Base-by-base conservation (phyloP, 2,113 vertebrate species). In the Coracopsis vasa region DNA sequence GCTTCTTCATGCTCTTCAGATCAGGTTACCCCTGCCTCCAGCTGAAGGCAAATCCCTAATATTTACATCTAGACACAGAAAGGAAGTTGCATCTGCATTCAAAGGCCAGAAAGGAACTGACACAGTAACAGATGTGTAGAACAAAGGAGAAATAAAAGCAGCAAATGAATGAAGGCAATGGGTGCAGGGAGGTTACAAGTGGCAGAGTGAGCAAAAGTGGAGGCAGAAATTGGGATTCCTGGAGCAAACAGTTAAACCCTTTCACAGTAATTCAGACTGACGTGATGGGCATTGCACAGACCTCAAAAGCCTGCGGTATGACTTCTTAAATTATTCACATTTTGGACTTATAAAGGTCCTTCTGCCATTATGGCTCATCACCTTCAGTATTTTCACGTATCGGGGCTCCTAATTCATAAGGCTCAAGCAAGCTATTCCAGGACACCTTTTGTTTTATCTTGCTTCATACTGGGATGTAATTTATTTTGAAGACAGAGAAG, bases 51-150 rank as follows among this genome's bases (percentile, higher is more conserved):
- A 89, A 89, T 31, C 60, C 77, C 66, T 58, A 31, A 13, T 7
- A 88, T 42, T 89, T 77, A 82, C 37, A 86, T 20, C 16, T 28
- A 41, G 67, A 17, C 42, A 31, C 0, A 13, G 82, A 92, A 83
- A 83, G 67, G 92, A 93, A 95, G 88, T 7, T 56, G 53, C 53
- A 80, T 85, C 82, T 73, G 66, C 79, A 86, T 90, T 39, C 85
- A 44, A 80, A 72, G 79, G 74, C 56, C 79, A 96, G 74, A 93
- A 75, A 88, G 82, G 79, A 88, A 83, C 62, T 17, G 41, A 69
- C 71, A 80, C 41, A 23, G 47, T 77, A 89, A 84, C 60, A 89
- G 82, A 88, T 61, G 70, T 61, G 72, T 35, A 65, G 80, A 86
- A 56, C 80, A 94, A 67, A 60, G 41, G 47, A 92, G 73, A 89